Evolutionary conservation across 2,888 invertebrate species (phyloP), one percentile per base, ranked within the genome.

Genomic region (Pachliopta kotzebuea): DNA sequence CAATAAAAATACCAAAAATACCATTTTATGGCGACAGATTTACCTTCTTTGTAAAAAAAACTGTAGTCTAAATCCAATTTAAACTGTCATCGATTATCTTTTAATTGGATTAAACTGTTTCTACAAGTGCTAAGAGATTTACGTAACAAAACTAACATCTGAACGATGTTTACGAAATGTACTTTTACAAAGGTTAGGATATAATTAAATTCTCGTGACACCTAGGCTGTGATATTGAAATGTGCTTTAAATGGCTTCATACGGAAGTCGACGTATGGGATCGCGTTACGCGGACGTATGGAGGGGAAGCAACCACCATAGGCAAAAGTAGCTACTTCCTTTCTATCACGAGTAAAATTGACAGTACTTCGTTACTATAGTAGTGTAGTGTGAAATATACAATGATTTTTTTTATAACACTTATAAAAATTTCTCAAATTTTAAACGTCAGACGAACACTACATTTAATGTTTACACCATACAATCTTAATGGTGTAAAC

Each of bases 171-270:
- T 37, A 45, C 18, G 45, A 45, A 45, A 7, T 8, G 18, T n/a
- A 18, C 45, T 45, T 45, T n/a, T 20, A 21, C 29, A 54, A 49
- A 58, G 58, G 53, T 63, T 45, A 66, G 62, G 65, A 65, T 67
- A 67, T 70, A 70, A 71, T 70, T 67, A 68, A 72, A 60, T 64
- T 69, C 67, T 59, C 54, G 62, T 56, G 62, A 63, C 68, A 68
- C 66, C 57, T 68, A 70, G 68, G 65, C 67, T 68, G 72, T 67
- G 61, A 69, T 70, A 71, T 69, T 64, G 79, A 71, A 77, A 86
- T 88, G 26, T 26, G 88, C 86, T 88, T 76, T 70, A 79, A 79
- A 80, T 85, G 90, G 90, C 90, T 90, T 90, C 90, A 81, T 77
- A 77, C 89, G 90, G 90, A 90, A 86, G 89, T 85, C 82, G 81